A percentile compares a stretch with the other conserved stretches of the same genome.
phyloP scores from a whole-genome alignment of 2,797 vertebrate species.

The Psittacula echo region DNA sequence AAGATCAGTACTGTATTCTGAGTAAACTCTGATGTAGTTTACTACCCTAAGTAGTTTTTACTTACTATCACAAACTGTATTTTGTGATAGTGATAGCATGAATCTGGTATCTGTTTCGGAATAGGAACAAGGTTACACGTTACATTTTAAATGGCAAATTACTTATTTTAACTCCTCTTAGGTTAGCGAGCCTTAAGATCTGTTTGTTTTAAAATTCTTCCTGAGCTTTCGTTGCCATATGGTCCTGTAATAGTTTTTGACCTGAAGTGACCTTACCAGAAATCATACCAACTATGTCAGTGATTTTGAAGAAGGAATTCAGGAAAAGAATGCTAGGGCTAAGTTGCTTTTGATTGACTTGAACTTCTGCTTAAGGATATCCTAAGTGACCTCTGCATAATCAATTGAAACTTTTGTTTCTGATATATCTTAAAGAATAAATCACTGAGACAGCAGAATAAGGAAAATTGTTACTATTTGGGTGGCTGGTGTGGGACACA shows the following conservation, averaged over 20 bases:
- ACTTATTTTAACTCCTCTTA: slow-evolving; percentile 14
- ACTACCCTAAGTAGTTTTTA: background rate
- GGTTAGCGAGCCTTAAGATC: background rate
- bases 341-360: background rate
- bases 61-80: background rate
- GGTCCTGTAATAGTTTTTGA: background rate
- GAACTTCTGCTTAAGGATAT: background rate
- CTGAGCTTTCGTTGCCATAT: background rate
- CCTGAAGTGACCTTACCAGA: background rate
- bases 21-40: background rate
- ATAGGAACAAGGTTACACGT: background rate
- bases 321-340: background rate
- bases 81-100: background rate
- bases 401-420: slow-evolving; percentile 15
- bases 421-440: background rate
- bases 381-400: background rate
- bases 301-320: background rate
- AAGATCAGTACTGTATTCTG: background rate
- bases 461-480: background rate
- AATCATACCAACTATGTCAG: slow-evolving; percentile 1
- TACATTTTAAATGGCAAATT: background rate
- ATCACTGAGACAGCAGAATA: background rate
- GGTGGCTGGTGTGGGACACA: background rate
- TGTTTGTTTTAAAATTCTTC: background rate
- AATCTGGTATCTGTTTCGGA: background rate